phyloP scores from a whole-genome alignment of 2,797 vertebrate species.

The Rhinichthys osculus region DNA sequence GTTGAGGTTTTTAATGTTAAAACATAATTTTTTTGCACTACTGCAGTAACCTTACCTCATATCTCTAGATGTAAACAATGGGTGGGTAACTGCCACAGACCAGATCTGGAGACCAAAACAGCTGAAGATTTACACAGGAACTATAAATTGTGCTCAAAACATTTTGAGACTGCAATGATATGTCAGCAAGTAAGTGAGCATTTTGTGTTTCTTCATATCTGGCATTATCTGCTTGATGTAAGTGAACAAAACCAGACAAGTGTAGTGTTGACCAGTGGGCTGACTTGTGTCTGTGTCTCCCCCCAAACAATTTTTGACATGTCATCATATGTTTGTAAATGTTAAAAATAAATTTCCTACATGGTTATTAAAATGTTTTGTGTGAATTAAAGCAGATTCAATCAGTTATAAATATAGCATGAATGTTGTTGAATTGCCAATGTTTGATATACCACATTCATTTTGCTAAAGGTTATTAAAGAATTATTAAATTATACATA shows the following conservation, averaged over 20 bases:
- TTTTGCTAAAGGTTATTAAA: not conserved
- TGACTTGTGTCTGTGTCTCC: not conserved
- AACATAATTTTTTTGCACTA: not conserved
- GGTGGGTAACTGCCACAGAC: constrained; percentile 90
- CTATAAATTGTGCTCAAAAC: constrained; percentile 92
- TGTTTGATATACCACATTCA: not conserved
- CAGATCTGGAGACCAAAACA: constrained; percentile 89
- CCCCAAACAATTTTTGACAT: not conserved
- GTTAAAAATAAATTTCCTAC: not conserved
- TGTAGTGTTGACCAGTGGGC: not conserved
- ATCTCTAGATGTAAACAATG: constrained; percentile 84
- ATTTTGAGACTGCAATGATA: constrained; percentile 94
- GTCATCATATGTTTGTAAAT: not conserved
- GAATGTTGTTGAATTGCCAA: not conserved
- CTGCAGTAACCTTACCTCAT: constrained; percentile 19
- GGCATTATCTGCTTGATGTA: not conserved
- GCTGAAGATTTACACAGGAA: constrained; percentile 92
- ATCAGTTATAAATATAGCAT: not conserved
- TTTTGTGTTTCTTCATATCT: not conserved
- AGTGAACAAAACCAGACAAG: not conserved
- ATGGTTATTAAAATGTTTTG: not conserved
- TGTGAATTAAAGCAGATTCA: not conserved
- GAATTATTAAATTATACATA: not conserved
- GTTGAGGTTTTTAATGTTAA: not conserved
- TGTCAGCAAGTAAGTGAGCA: constrained; percentile 84